Conservation (phyloP, 2,113 vertebrate genomes). For the Aphyosemion australe region DNA sequence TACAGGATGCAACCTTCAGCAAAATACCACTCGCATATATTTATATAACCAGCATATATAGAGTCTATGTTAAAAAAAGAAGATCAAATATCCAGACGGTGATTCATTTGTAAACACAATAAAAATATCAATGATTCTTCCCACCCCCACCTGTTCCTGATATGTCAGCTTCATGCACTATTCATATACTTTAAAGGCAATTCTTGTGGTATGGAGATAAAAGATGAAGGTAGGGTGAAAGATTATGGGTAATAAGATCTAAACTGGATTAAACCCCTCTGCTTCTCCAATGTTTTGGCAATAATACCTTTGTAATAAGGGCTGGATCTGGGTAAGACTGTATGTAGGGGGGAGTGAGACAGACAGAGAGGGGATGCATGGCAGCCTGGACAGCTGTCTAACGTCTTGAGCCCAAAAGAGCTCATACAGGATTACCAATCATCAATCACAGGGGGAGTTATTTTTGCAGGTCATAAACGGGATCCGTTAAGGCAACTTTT, state of each 20-base stretch:
- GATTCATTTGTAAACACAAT: background rate
- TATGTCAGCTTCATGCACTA: background rate
- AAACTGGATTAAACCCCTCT: slow-evolving; percentile 14
- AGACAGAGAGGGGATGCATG: slow-evolving; percentile 15
- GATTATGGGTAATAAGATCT: slow-evolving; percentile 30
- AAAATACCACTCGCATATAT: slow-evolving; percentile 35
- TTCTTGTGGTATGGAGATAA: slow-evolving; percentile 5
- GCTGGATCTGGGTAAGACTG: slow-evolving; percentile 21
- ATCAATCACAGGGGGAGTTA: slow-evolving; percentile 60
- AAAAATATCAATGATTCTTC: no score
- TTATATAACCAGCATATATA: slow-evolving; percentile 1
- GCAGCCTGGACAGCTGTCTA: slow-evolving; percentile 55
- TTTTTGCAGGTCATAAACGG: slow-evolving; percentile 67
- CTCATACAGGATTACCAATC: slow-evolving; percentile 56
- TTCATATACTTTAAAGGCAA: slow-evolving; percentile 1
- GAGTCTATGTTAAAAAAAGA: slow-evolving; percentile 4
- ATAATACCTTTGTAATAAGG: slow-evolving; percentile 38
- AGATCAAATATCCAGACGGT: background rate
- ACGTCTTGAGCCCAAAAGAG: slow-evolving; percentile 33
- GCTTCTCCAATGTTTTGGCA: slow-evolving; percentile 32
- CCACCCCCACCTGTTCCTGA: no score
- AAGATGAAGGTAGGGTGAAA: slow-evolving; percentile 4
- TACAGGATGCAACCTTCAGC: slow-evolving; percentile 35
- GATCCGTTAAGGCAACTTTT: slow-evolving; percentile 47
- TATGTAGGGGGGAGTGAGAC: slow-evolving; percentile 24